Evolutionary conservation across 2,888 invertebrate genomes (phyloP).

Genomic region (Nomada lathburiana): DNA sequence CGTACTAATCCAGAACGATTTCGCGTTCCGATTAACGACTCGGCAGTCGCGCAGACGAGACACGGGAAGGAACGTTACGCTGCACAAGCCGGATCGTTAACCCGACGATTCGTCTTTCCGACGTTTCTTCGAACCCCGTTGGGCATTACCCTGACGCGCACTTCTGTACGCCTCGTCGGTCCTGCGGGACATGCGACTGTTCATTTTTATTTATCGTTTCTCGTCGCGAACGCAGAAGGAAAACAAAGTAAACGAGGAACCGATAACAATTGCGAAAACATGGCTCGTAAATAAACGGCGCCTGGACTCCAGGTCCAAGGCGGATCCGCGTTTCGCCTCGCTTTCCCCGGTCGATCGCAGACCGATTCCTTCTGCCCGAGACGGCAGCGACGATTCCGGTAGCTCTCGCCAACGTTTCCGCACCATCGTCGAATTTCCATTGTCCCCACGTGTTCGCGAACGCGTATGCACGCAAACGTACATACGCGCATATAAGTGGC

Average conservation of each 20-base stretch:
- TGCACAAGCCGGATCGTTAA: too few relatives aligned
- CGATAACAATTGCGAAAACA: constrained; percentile 37
- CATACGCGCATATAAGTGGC: background rate
- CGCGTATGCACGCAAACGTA: background rate
- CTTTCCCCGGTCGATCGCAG: background rate
- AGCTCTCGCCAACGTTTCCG: background rate
- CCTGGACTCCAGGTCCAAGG: constrained; percentile 10
- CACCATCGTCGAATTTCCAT: background rate
- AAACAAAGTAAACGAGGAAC: constrained; percentile 42
- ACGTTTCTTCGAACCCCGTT: too few relatives aligned
- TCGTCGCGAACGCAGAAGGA: constrained; percentile 36
- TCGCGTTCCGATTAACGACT: too few relatives aligned
- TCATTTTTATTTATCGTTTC: constrained; percentile 25
- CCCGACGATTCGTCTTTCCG: too few relatives aligned
- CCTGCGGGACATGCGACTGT: background rate
- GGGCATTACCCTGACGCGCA: constrained; percentile 2
- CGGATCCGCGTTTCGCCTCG: background rate
- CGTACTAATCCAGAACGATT: too few relatives aligned
- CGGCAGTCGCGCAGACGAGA: too few relatives aligned
- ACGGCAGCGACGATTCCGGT: background rate
- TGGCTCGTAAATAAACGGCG: constrained; percentile 40
- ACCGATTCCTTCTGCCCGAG: background rate
- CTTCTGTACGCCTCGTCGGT: too few relatives aligned
- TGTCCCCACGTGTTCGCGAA: background rate
- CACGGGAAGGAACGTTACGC: too few relatives aligned